Evolutionary conservation across 1,140 invertebrate genomes (phyloP), one percentile per base, ranked within the genome.

Genomic region (Drosophila elegans): DNA sequence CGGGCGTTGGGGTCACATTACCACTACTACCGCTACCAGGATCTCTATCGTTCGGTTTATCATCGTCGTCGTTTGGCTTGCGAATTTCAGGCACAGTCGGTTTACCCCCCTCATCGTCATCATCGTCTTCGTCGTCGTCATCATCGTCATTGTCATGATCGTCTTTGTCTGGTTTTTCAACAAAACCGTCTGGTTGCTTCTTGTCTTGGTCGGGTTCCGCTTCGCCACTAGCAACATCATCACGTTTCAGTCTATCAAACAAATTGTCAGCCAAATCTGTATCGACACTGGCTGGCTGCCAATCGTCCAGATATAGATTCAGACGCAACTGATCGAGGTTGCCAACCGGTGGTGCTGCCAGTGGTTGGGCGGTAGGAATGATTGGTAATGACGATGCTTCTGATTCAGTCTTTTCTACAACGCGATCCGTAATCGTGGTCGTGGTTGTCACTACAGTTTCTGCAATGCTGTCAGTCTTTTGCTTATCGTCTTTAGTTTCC

Each of bases 1-100:
- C 93, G 84, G 77, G 93, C 77, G 73, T 92, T 52, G 88, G 94
- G 86, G 94, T 94, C 56, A 93, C 93, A 61, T 93, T 93, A 74
- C 94, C 94, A 76, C 94, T 94, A 41, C 94, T 94, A 90, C 93
- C 93, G 79, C 93, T 94, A 85, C 94, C 94, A 62, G 93, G 93
- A 92, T 95, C 95, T 78, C 94, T 94, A 74, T 95, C 94, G 83
- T 94, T 92, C 64, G 93, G 92, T 60, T 93, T 85, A 84, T 94
- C 93, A 64, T 93, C 92, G 66, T 93, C 93, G 41, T 93, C 92
- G 32, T 90, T 78, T 38, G 90, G 82, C 67, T 81, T 86, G 92
- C 88, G 72, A 74, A 93, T 83, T 68, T 93, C 86, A 52, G 91
- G 81, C 63, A 93, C 83, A 68, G 83, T 71, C 72, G 91, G 83